A percentile compares a stretch with the other conserved stretches of the same genome.
Evolutionary conservation across 2,888 invertebrate genomes (phyloP).

Genomic region (Charanyca ferruginea): DNA sequence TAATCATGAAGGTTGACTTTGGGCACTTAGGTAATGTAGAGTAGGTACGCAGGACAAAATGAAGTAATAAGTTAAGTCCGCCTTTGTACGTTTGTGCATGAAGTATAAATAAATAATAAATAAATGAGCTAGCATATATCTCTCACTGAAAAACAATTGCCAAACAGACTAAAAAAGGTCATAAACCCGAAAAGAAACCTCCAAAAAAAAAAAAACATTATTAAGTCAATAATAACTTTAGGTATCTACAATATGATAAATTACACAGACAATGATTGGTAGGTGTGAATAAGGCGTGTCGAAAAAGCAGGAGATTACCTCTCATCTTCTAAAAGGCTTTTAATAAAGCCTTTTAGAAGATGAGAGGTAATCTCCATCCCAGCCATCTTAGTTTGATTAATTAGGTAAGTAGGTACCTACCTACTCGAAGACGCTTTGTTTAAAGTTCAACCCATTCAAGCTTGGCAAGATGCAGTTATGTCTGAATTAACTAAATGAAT

Average conservation of each 20-base stretch:
- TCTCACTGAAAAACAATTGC: too few species aligned
- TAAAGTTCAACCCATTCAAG: conserved; percentile 4
- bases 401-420: neutral
- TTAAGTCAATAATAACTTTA: neutral
- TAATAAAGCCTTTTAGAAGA: too few species aligned
- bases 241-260: neutral
- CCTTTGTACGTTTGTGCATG: too few species aligned
- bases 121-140: too few species aligned
- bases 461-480: conserved; percentile 16
- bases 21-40: neutral
- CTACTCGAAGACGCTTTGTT: neutral
- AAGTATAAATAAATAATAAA: too few species aligned
- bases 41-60: too few species aligned
- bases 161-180: neutral
- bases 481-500: conserved; percentile 6
- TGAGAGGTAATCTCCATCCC: too few species aligned
- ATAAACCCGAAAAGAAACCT: neutral
- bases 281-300: neutral
- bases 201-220: neutral
- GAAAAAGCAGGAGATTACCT: neutral
- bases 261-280: neutral
- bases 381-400: neutral
- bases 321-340: neutral
- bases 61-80: too few species aligned
- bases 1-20: too few species aligned